A percentile compares a stretch with the other conserved stretches of the same genome.
Conservation (phyloP, 92 coral and sea anemone genomes). For the Zoanthus gigantus region DNA sequence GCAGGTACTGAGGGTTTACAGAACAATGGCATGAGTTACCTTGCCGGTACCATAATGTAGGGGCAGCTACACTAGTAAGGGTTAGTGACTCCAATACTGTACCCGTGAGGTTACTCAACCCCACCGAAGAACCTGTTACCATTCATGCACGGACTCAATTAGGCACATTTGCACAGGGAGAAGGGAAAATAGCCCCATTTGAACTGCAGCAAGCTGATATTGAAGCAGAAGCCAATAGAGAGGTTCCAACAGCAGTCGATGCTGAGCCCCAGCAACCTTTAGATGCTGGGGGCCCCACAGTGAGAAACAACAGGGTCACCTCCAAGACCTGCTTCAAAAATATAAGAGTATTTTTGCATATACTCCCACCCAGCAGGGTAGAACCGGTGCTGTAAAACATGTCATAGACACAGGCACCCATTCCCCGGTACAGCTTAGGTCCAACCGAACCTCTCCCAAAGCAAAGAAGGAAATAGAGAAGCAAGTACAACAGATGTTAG, state of each 20-base stretch:
- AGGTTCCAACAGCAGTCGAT: background rate
- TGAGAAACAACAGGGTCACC: background rate
- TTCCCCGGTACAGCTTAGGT: background rate
- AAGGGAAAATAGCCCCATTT: background rate
- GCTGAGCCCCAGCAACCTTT: background rate
- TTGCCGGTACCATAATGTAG: background rate
- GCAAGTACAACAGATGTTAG: background rate
- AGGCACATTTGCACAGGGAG: background rate
- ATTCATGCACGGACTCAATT: background rate
- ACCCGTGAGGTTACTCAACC: background rate
- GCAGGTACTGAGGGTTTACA: background rate
- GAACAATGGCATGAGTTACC: background rate
- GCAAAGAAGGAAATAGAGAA: constrained; percentile 15
- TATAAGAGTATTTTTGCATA: background rate
- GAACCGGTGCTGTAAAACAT: background rate
- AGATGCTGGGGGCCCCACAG: background rate
- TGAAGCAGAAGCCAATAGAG: background rate
- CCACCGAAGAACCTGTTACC: background rate
- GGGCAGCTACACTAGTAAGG: background rate
- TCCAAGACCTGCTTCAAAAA: background rate
- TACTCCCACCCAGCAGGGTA: background rate
- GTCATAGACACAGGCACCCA: background rate
- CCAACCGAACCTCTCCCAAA: constrained; percentile 23
- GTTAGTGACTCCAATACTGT: background rate
- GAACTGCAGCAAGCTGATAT: background rate